Evolutionary conservation across 1,140 invertebrate species (phyloP).

Genomic region (Papilio xuthus): DNA sequence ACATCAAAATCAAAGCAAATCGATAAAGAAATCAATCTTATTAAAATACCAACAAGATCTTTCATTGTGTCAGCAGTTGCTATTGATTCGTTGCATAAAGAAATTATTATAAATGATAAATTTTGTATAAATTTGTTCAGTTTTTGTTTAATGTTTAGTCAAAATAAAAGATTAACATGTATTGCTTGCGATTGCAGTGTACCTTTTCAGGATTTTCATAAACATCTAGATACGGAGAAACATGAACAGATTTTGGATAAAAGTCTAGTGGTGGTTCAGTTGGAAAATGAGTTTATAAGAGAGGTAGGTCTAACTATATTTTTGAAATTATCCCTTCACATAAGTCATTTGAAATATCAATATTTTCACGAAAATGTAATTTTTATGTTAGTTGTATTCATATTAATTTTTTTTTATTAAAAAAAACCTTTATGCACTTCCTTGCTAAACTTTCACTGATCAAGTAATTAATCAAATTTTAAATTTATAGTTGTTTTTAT

Average conservation of each 20-base stretch:
- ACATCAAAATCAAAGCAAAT: slow-evolving; percentile 14
- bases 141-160: neutral
- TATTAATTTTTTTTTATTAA: no score
- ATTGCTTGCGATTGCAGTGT: slow-evolving; percentile 27
- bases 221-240: neutral
- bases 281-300: slow-evolving; percentile 46
- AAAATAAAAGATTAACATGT: slow-evolving; percentile 14
- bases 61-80: neutral
- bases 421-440: no score
- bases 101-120: slow-evolving; percentile 20
- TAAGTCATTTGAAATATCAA: no score
- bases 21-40: slow-evolving; percentile 1
- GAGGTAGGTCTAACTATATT: slow-evolving; percentile 42
- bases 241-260: slow-evolving; percentile 24
- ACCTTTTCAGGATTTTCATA: neutral
- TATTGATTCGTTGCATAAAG: neutral
- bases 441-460: no score
- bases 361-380: no score
- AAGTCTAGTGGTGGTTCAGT: slow-evolving; percentile 27
- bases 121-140: neutral
- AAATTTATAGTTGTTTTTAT: no score
- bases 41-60: neutral
- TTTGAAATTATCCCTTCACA: neutral
- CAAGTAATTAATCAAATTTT: no score
- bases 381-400: no score